Percentiles rank a stretch among this genome's conserved stretches.
These are phyloP conservation scores for Sebastes iracundus DNA, from an alignment of 2,797 vertebrate species.

Conservation along the genomic window DNA sequence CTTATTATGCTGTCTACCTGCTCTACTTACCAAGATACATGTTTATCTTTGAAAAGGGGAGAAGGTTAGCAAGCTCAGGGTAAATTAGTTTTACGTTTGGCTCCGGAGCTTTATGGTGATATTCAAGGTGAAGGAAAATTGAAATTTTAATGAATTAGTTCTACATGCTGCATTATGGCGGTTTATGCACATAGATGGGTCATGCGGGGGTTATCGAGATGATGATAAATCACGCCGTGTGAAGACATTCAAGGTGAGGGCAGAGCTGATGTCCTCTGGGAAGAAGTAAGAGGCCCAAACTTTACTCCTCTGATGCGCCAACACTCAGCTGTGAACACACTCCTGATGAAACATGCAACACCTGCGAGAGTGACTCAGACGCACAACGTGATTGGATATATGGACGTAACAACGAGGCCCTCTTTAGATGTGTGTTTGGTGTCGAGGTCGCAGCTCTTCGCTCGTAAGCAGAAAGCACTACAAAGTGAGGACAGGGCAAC, in stretches of 20 bases:
- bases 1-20: conserved; percentile 36
- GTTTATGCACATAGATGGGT: conserved; percentile 20
- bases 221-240: conserved; percentile 11
- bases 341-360: neutral
- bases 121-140: conserved; percentile 61
- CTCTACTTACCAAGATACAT: conserved; percentile 33
- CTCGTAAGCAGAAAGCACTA: neutral
- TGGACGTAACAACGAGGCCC: neutral
- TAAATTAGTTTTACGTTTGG: conserved; percentile 31
- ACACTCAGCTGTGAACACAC: neutral
- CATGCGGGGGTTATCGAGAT: neutral
- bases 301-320: conserved; percentile 9
- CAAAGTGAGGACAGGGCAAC: neutral
- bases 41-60: conserved; percentile 46
- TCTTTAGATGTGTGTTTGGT: neutral
- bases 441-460: neutral
- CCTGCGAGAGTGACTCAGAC: neutral
- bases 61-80: conserved; percentile 39
- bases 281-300: neutral
- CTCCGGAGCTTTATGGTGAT: conserved; percentile 28
- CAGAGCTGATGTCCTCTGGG: neutral
- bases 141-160: conserved; percentile 54
- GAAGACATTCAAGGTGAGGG: conserved; percentile 30
- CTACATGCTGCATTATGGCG: conserved; percentile 10
- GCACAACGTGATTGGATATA: conserved; percentile 6